A percentile compares a stretch with the other conserved stretches of the same genome.
These are phyloP conservation scores for Gobio gobio DNA, from an alignment of 2,113 vertebrate species.

Conservation along the genomic window DNA sequence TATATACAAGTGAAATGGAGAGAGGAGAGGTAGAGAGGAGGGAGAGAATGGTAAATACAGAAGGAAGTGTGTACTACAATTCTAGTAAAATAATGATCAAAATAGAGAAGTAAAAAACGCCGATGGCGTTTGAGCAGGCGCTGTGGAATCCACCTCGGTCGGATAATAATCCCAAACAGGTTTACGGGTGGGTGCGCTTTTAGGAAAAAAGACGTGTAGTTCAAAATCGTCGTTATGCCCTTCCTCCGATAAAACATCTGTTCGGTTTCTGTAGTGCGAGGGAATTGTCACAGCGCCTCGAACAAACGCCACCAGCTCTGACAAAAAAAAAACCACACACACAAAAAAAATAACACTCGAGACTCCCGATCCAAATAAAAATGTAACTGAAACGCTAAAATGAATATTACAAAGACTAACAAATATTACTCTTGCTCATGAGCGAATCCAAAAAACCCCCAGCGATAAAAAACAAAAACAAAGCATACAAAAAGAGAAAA, in stretches of 20 bases:
- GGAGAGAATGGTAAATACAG: constrained; percentile 75
- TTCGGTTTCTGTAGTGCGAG: neutral
- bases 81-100: constrained; percentile 65
- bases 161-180: neutral
- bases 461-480: constrained; percentile 64
- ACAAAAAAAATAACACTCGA: constrained; percentile 39
- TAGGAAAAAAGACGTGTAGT: neutral
- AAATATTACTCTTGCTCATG: constrained; percentile 66
- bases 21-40: constrained; percentile 76
- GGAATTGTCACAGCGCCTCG: constrained; percentile 47
- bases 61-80: constrained; percentile 75
- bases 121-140: constrained; percentile 63
- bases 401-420: constrained; percentile 67
- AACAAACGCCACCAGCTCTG: constrained; percentile 45
- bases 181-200: neutral
- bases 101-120: constrained; percentile 54
- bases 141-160: constrained; percentile 63
- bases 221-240: neutral
- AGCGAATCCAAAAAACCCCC: constrained; percentile 63
- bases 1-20: constrained; percentile 82
- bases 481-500: constrained; percentile 73
- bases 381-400: constrained; percentile 75
- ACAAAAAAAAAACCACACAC: constrained; percentile 44
- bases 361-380: constrained; percentile 41
- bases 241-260: neutral